Conservation (phyloP, 1,140 invertebrate species). For the Lethrus apterus region DNA sequence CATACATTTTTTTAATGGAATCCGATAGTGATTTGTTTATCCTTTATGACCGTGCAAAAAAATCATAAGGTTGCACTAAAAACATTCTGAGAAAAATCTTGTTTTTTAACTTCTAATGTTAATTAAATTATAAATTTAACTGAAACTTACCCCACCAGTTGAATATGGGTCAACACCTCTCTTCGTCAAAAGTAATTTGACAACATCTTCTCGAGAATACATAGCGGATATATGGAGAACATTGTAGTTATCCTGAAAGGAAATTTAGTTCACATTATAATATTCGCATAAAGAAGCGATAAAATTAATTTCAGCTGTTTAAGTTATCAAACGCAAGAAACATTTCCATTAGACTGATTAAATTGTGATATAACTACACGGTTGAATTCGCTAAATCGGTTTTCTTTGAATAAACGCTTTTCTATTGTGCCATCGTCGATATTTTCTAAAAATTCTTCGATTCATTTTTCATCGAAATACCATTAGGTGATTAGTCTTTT, state of each 20-base stretch:
- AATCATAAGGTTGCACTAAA: too few species aligned
- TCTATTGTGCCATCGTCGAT: constrained; percentile 2
- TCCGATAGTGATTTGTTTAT: too few species aligned
- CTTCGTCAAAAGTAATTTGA: constrained; percentile 81
- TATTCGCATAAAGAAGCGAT: neutral
- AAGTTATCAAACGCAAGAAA: neutral
- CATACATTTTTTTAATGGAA: too few species aligned
- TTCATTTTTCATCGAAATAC: too few species aligned
- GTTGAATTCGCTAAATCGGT: neutral
- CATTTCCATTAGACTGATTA: constrained; percentile 5
- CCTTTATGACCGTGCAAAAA: too few species aligned
- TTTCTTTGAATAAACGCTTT: neutral
- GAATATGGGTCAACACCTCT: constrained; percentile 85
- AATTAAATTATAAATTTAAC: neutral
- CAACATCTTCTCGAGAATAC: constrained; percentile 90
- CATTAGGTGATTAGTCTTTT: too few species aligned
- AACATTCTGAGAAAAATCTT: too few species aligned
- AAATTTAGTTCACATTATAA: neutral
- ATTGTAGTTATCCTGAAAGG: constrained; percentile 85
- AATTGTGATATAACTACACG: constrained; percentile 8
- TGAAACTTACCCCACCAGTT: constrained; percentile 78
- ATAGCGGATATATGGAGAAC: constrained; percentile 87
- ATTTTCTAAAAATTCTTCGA: constrained; percentile 3
- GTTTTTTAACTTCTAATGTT: too few species aligned
- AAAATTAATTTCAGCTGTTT: too few species aligned